These are phyloP conservation scores for Anthopleura xanthogrammica DNA, from an alignment of 92 coral and sea anemone species.

Conservation along the genomic window DNA sequence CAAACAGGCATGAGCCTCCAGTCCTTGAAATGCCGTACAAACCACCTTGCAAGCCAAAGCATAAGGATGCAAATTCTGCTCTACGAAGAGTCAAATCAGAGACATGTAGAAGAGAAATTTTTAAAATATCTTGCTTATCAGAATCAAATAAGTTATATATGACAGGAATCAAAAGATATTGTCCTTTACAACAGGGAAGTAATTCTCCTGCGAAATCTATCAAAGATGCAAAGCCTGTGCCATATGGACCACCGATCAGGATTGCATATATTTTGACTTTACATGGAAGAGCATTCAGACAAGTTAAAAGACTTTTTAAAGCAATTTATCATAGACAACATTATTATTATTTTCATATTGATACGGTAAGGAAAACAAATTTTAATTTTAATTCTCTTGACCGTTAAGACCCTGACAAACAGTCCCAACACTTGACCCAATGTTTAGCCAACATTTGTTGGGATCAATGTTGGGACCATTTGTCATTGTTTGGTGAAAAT, in stretches of 20 bases:
- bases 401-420: too few species aligned
- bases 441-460: too few species aligned
- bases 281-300: conserved; percentile 93
- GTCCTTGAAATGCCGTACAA: conserved; percentile 51
- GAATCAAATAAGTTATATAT: conserved; percentile 76
- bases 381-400: too few species aligned
- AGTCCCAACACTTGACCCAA: too few species aligned
- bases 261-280: conserved; percentile 77
- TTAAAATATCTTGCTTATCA: conserved; percentile 78
- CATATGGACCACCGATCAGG: conserved; percentile 85
- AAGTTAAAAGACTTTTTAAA: conserved; percentile 90
- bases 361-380: conserved; percentile 69
- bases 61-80: conserved; percentile 92
- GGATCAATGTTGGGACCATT: too few species aligned
- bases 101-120: conserved; percentile 73
- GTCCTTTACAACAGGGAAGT: conserved; percentile 69
- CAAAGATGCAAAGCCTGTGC: conserved; percentile 45
- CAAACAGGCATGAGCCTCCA: conserved; percentile 13
- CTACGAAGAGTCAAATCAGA: conserved; percentile 75
- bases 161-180: conserved; percentile 61
- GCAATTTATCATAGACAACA: conserved; percentile 86
- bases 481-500: too few species aligned
- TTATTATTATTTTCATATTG: conserved; percentile 93
- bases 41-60: conserved; percentile 70
- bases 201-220: conserved; percentile 75